A percentile compares a stretch with the other conserved stretches of the same genome.
These are phyloP conservation scores for Rhabdornis inornatus DNA, from an alignment of 2,113 vertebrate genomes.

Conservation along the genomic window DNA sequence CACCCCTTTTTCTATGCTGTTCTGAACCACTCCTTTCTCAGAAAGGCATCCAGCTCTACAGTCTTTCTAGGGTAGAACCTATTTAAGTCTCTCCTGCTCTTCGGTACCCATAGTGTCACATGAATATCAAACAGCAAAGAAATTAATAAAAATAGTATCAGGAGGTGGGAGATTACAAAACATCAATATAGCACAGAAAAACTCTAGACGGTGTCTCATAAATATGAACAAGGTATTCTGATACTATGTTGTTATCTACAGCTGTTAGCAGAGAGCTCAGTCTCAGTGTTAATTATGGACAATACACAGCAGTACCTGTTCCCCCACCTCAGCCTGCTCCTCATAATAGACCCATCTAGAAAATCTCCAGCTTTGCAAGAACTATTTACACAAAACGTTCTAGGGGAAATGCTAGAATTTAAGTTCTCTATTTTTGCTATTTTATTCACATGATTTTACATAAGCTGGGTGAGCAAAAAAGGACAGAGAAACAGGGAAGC, in stretches of 20 bases:
- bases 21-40: neutral
- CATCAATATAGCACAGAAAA: neutral
- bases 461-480: neutral
- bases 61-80: neutral
- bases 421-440: neutral
- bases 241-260: neutral
- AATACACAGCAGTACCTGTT: neutral
- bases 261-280: neutral
- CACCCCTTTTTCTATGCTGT: neutral
- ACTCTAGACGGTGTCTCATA: neutral
- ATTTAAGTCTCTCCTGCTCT: neutral
- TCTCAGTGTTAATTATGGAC: neutral
- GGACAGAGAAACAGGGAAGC: neutral
- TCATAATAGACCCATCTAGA: neutral
- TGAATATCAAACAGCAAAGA: neutral
- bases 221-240: neutral
- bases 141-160: neutral
- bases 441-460: neutral
- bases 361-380: neutral
- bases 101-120: accelerated
- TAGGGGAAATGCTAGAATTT: neutral
- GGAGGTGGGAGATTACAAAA: neutral
- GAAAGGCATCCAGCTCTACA: neutral
- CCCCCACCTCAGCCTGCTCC: neutral
- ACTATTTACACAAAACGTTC: neutral